A percentile compares a stretch with the other conserved stretches of the same genome.
Evolutionary conservation across 2,888 invertebrate species (phyloP).

Genomic region (Xestia c-nigrum): DNA sequence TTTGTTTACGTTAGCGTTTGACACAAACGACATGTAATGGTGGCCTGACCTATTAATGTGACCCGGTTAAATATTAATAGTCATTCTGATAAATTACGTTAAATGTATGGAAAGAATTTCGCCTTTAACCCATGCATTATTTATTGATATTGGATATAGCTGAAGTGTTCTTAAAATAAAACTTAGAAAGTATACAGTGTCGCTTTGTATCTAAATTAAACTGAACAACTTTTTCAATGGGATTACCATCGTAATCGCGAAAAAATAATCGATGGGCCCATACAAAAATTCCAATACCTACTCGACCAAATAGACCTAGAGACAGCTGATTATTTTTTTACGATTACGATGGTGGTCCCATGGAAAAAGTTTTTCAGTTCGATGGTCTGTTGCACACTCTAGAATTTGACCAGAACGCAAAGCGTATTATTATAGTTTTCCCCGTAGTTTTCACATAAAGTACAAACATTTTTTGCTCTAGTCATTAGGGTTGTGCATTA

Average conservation of each 20-base stretch:
- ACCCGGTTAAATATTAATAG: slow-evolving; percentile 75
- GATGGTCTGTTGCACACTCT: too few species aligned
- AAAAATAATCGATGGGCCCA: too few species aligned
- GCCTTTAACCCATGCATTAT: not conserved
- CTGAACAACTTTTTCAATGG: too few species aligned
- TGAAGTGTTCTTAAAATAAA: not conserved
- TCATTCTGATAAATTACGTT: slow-evolving; percentile 73
- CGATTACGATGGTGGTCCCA: too few species aligned
- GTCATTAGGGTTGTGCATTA: slow-evolving; percentile 16
- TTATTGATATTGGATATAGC: not conserved
- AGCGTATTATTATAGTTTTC: not conserved
- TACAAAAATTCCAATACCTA: too few species aligned
- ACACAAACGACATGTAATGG: slow-evolving; percentile 65
- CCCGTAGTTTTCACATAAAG: not conserved
- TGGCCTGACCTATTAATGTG: slow-evolving; percentile 75
- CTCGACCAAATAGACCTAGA: too few species aligned
- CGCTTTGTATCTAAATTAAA: too few species aligned
- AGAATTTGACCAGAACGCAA: too few species aligned
- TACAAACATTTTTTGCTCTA: not conserved
- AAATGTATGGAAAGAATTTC: slow-evolving; percentile 46
- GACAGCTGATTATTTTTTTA: too few species aligned
- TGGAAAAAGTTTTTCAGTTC: too few species aligned
- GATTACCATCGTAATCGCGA: too few species aligned
- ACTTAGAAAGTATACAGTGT: not conserved
- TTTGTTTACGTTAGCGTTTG: slow-evolving; percentile 67